Evolutionary conservation across 2,113 vertebrate genomes (phyloP).

Genomic region (Siphamia tubifer): DNA sequence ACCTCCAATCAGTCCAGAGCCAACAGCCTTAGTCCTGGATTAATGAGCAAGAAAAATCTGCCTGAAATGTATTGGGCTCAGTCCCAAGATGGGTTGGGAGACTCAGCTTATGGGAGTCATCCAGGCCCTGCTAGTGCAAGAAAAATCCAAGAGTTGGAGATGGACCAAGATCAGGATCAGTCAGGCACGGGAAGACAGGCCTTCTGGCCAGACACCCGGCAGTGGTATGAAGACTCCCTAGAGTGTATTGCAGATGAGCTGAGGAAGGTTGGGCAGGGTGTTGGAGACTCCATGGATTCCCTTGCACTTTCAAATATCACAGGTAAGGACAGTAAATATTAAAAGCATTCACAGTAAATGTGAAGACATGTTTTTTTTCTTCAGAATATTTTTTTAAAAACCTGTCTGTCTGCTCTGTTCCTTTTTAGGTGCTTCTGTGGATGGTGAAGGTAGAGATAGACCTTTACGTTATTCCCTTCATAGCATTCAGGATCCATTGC

Average conservation of each 20-base stretch:
- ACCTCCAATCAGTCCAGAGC: conserved; percentile 68
- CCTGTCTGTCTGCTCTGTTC: neutral
- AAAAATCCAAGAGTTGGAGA: conserved; percentile 92
- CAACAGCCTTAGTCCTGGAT: conserved; percentile 76
- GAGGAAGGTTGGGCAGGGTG: conserved; percentile 87
- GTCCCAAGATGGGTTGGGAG: conserved; percentile 93
- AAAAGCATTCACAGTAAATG: neutral
- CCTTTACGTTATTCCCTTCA: conserved; percentile 85
- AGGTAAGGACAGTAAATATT: conserved; percentile 76
- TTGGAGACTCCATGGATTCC: conserved; percentile 93
- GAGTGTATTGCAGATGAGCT: conserved; percentile 90
- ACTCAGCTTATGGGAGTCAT: conserved; percentile 95
- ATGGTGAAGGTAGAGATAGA: conserved; percentile 86
- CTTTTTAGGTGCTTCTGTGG: conserved; percentile 86
- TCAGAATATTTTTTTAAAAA: neutral
- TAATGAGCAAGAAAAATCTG: conserved; percentile 91
- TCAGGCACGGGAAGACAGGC: conserved; percentile 51
- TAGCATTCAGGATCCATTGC: conserved; percentile 82
- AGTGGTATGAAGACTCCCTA: conserved; percentile 91
- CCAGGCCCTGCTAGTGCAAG: conserved; percentile 92
- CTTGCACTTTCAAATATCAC: conserved; percentile 95
- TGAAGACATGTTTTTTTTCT: neutral
- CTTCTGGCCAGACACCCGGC: conserved; percentile 83
- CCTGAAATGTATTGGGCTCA: conserved; percentile 95
- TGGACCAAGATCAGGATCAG: conserved; percentile 83